phyloP scores from a whole-genome alignment of 2,888 invertebrate species.

The Spatulosminthurus flaviceps region DNA sequence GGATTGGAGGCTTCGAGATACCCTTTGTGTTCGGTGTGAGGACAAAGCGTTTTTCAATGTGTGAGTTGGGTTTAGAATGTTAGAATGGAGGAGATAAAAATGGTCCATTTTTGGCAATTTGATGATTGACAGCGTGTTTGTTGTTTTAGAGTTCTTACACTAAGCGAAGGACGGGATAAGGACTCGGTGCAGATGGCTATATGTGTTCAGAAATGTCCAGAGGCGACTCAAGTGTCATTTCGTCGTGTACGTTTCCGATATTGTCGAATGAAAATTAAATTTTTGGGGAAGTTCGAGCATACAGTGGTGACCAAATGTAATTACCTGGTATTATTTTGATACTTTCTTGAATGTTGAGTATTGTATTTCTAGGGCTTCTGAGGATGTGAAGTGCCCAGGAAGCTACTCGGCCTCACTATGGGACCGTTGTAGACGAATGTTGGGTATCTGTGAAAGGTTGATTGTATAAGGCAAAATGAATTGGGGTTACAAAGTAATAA shows the following conservation, averaged over 20 bases:
- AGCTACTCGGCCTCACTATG: no score
- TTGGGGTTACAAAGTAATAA: no score
- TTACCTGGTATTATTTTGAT: no score
- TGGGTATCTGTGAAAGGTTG: no score
- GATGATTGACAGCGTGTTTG: no score
- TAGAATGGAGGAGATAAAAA: not conserved
- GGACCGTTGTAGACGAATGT: no score
- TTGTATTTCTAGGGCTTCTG: no score
- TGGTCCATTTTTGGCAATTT: not conserved
- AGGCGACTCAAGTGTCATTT: not conserved
- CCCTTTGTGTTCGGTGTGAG: not conserved
- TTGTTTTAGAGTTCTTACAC: not conserved
- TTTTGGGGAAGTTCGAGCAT: not conserved
- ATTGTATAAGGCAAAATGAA: no score
- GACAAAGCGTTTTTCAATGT: constrained; percentile 18
- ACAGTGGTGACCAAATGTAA: not conserved
- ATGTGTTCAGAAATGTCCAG: constrained; percentile 20
- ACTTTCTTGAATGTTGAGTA: no score
- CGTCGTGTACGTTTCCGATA: not conserved
- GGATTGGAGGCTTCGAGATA: not conserved
- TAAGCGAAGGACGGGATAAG: constrained; percentile 1
- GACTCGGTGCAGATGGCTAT: not conserved
- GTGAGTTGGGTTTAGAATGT: not conserved
- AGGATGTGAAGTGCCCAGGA: no score
- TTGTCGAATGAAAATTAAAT: not conserved